These are phyloP conservation scores for Rosalia funebris DNA, from an alignment of 2,888 invertebrate genomes.

Conservation along the genomic window DNA sequence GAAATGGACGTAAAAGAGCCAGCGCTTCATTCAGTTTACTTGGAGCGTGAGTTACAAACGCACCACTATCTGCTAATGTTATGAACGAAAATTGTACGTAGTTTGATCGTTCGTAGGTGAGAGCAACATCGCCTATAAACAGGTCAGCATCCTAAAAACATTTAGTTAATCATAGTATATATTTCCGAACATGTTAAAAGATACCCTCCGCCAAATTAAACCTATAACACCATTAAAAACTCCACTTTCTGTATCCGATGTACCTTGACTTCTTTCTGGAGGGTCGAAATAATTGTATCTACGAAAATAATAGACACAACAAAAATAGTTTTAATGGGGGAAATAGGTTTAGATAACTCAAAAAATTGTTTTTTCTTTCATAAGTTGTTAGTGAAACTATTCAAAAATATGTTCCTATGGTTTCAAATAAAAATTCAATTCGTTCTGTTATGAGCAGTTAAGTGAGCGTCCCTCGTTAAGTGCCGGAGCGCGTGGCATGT, in stretches of 20 bases:
- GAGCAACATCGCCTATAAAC: conserved; percentile 78
- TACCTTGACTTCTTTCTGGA: conserved; percentile 78
- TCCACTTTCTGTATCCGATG: conserved; percentile 71
- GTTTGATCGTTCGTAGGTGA: conserved; percentile 77
- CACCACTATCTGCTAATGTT: conserved; percentile 80
- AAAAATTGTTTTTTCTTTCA: too few relatives aligned
- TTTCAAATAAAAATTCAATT: too few relatives aligned
- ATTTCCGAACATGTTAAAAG: conserved; percentile 1
- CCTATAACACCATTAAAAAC: conserved; percentile 79
- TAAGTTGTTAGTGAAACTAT: too few relatives aligned
- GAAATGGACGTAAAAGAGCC: conserved; percentile 78
- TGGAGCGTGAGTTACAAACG: conserved; percentile 80
- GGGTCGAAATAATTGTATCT: conserved; percentile 79
- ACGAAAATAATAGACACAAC: conserved; percentile 38
- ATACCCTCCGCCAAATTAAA: conserved; percentile 75
- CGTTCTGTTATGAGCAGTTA: too few relatives aligned
- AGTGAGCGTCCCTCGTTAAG: too few relatives aligned
- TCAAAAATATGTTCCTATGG: too few relatives aligned
- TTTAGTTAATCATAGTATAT: neutral
- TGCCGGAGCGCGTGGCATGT: too few relatives aligned
- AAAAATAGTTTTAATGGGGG: conserved; percentile 29
- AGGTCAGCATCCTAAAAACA: conserved; percentile 72
- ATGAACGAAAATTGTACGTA: conserved; percentile 81
- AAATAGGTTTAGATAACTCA: neutral
- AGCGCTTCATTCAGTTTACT: conserved; percentile 78